A percentile compares a stretch with the other conserved stretches of the same genome.
Evolutionary conservation across 2,113 vertebrate genomes (phyloP).

Genomic region (Hippocampus abdominalis): DNA sequence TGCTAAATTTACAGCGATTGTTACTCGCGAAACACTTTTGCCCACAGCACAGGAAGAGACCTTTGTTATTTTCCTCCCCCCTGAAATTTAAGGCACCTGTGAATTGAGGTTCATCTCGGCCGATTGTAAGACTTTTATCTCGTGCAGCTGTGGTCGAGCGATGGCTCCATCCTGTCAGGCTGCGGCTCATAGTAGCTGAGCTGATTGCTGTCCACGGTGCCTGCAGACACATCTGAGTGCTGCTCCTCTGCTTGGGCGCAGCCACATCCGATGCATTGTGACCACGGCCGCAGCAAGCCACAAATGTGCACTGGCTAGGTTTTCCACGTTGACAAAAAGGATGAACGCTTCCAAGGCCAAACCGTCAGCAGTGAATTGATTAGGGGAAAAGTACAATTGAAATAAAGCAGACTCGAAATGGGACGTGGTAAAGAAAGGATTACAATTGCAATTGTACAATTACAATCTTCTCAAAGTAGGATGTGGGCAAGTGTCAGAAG

Average conservation of each 20-base stretch:
- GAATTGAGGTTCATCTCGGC: constrained; percentile 47
- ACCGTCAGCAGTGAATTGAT: background rate
- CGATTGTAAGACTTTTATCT: constrained; percentile 33
- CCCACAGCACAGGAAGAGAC: background rate
- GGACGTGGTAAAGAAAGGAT: background rate
- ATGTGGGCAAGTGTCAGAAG: background rate
- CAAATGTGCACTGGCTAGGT: background rate
- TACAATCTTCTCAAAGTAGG: background rate
- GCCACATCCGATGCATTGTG: background rate
- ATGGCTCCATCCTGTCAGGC: constrained; percentile 41
- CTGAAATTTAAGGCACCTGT: constrained; percentile 45
- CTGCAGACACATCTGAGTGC: constrained; percentile 20
- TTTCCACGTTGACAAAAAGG: background rate
- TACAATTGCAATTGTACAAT: too few species aligned
- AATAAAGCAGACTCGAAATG: background rate
- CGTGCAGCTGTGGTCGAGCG: constrained; percentile 24
- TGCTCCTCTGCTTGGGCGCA: constrained; percentile 2
- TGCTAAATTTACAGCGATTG: constrained; percentile 49
- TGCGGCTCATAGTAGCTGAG: constrained; percentile 42
- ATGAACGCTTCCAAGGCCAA: background rate
- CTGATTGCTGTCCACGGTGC: constrained; percentile 39
- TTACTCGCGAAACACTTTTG: constrained; percentile 17
- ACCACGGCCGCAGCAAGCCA: background rate
- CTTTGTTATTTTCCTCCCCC: constrained; percentile 36
- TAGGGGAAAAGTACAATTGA: background rate